Conservation (phyloP, 2,797 vertebrate genomes). For the Macropus fuliginosus region DNA sequence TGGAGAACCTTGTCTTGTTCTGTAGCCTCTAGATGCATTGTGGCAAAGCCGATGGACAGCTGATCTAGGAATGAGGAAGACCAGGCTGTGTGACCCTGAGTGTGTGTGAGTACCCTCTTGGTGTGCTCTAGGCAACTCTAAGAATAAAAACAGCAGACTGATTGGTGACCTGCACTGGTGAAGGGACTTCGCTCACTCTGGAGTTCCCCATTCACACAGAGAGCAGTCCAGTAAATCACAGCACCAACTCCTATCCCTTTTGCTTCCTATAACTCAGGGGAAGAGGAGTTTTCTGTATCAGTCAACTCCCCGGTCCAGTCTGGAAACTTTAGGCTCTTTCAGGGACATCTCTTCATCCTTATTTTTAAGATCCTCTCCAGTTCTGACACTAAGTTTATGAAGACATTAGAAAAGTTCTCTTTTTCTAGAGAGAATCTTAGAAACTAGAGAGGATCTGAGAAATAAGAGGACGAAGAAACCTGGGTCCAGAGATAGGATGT, state of each 20-base stretch:
- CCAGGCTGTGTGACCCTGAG: rapidly evolving
- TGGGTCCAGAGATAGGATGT: not conserved
- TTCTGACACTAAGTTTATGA: too few relatives aligned
- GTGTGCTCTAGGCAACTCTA: too few relatives aligned
- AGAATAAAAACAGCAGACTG: too few relatives aligned
- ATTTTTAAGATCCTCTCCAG: too few relatives aligned
- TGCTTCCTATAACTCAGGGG: not conserved
- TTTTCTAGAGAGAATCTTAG: too few relatives aligned
- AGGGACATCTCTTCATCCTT: too few relatives aligned
- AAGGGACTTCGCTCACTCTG: rapidly evolving
- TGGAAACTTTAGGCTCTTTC: too few relatives aligned
- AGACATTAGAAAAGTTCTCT: too few relatives aligned
- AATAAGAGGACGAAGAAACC: not conserved
- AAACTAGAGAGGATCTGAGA: not conserved
- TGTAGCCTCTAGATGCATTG: too few relatives aligned
- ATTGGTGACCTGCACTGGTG: rapidly evolving
- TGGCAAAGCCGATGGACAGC: rapidly evolving
- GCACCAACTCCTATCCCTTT: not conserved
- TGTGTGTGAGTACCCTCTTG: rapidly evolving
- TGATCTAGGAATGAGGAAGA: not conserved
- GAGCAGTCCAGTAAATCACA: not conserved
- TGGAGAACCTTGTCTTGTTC: too few relatives aligned
- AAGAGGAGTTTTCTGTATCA: not conserved
- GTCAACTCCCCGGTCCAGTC: not conserved
- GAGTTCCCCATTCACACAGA: not conserved